Base-by-base conservation (phyloP, 2,888 invertebrate species). In the Hofmannophila pseudospretella region DNA sequence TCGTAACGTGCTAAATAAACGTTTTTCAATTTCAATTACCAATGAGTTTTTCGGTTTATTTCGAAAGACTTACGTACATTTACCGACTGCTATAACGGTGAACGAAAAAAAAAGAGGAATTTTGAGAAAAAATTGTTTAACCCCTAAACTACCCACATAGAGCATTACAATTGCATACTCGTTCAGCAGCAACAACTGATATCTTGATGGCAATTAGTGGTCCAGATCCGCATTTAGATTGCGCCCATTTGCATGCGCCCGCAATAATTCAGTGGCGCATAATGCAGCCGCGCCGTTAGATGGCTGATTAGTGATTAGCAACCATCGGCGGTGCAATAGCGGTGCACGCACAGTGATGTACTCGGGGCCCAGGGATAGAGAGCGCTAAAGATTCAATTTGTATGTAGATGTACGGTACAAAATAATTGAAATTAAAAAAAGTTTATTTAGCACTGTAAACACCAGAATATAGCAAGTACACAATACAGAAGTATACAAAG, bases 121-220 rank as follows among this genome's bases (percentile, higher is more conserved):
- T n/a, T 7, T 22, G 22, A 22, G 22, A 7, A 7, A 7, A 1
- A n/a, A 1, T 22, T 22, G 22, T 1, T 16, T 5, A 16, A 16
- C 16, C 16, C 16, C 3, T 16, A 16, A 16, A 16, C 16, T 16
- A n/a, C n/a, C 4, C n/a, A 3, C 11, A 4, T 27, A 1, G 27
- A 12, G n/a, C 23, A 35, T 29, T 35, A 23, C 29, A 23, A 29
- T 32, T 37, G 33, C 27, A 27, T 29, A 45, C n/a, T n/a, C n/a
- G n/a, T n/a, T n/a, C 46, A 46, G 46, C 51, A 51, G 52, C 43
- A 45, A 45, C 45, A 45, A 39, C 52, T 63, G 63, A 51, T 67
- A 78, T 76, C 77, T 76, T 61, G 68, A 67, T 69, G 51, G 73
- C 67, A 77, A 79, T 82, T 78, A 79, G 69, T 47, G 54, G 51